Evolutionary conservation across 64 coral and sea anemone species (phyloP), one percentile per base, ranked within the genome.

Genomic region (Porites australiensis): DNA sequence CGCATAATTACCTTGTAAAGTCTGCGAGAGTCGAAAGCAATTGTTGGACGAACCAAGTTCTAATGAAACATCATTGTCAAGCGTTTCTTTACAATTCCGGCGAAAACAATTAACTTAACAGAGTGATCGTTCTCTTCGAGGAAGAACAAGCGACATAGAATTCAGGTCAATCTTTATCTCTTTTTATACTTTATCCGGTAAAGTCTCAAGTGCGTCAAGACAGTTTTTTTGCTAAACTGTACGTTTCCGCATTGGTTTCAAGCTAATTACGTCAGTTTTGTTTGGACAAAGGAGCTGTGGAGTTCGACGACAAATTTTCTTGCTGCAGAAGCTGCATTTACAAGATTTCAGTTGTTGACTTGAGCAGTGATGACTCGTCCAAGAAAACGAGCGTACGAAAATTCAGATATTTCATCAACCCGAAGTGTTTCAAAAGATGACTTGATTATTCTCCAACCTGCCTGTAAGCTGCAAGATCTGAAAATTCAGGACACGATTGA

Each of bases 381-480:
- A 53, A 19, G 86, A 72, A 13, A 69, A 67, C 79, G 82, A 21
- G 43, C 27, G 65, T 66, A 84, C 23, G 81, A 69, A 84, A 74
- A 44, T 46, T 55, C 19, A 21, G 50, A n/a, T 58, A 14, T 13
- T 60, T 75, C 60, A 75, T 27, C 75, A 37, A 37, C 27, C 12
- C 87, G 45, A 44, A 8, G 60, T 60, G 12, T 68, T 51, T 8
- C 48, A 10, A 66, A 84, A 65, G 59, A 90, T 57, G 95, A 97
- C 20, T 75, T 97, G 16, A 46, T 94, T 46, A 94, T 97, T 50
- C 87, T 97, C 67, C 95, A 97, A 78, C 95, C 95, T 5, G 95
- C 95, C 51, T 97, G 95, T 22, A 94, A 92, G 71, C 83, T 97
- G 59, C 95, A 90, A 74, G 95, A 97, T 77, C 67, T 97, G 18